Percentiles rank a stretch among this genome's conserved stretches.
phyloP scores from a whole-genome alignment of 2,113 vertebrate genomes.

The Laticauda laticaudata region DNA sequence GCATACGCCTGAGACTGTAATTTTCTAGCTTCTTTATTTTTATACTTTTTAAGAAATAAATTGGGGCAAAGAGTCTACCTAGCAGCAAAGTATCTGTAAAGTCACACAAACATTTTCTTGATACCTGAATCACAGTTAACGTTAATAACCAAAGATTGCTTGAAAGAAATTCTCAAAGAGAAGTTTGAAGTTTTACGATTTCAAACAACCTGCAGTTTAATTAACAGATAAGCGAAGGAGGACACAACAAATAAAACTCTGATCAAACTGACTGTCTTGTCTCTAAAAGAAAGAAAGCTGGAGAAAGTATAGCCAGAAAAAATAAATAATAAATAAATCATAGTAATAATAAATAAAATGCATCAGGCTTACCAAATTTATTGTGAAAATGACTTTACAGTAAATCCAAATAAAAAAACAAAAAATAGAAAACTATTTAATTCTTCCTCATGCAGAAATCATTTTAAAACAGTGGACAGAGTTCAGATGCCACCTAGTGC shows the following conservation, averaged over 20 bases:
- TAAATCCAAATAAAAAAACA: neutral
- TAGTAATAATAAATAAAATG: slow-evolving; percentile 1
- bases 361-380: slow-evolving; percentile 23
- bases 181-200: neutral
- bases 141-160: neutral
- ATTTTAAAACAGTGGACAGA: neutral
- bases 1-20: neutral
- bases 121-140: neutral
- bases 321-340: slow-evolving; percentile 25
- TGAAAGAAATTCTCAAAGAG: neutral
- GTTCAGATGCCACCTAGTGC: slow-evolving; percentile 62
- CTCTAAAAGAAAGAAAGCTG: neutral
- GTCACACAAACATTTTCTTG: neutral
- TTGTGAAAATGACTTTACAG: slow-evolving; percentile 31
- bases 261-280: neutral
- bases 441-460: neutral
- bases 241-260: neutral
- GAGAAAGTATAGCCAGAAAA: neutral
- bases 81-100: neutral
- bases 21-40: neutral
- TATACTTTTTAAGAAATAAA: neutral
- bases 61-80: neutral
- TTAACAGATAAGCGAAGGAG: neutral
- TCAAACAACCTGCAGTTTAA: neutral
- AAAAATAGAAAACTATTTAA: neutral